Base-by-base conservation (phyloP, 2,797 vertebrate species). In the Botia almorhae region DNA sequence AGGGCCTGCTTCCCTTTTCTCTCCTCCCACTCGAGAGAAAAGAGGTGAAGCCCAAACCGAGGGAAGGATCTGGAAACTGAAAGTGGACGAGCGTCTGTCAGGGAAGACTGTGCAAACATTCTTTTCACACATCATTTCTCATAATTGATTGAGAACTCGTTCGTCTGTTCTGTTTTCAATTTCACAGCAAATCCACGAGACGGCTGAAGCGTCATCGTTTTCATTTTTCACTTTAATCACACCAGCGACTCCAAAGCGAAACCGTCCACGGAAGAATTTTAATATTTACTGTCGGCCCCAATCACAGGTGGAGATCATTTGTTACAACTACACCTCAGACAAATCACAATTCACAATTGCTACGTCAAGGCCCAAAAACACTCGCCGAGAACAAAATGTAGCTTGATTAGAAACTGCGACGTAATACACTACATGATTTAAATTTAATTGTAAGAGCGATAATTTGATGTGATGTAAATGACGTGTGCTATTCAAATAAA, bases 181-280 rank as follows among this genome's bases (percentile, higher is more conserved):
- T 76, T 82, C 60, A 74, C 58, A 76, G 80, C 56, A 72, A 76
- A 82, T 82, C 78, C 46, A 67, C 36, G 78, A 60, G 78, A 80
- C 70, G 58, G 78, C 70, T 74, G 58, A 80, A 60, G 29, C 36
- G 80, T 79, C 70, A 69, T 70, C 67, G 56, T 78, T 71, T 82
- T 82, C 61, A 77, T 79, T 83, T 83, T 77, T 80, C 78, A 80
- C 76, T 80, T 83, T 70, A 70, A 71, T 83, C 76, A 83, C 78
- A 36, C 39, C 51, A 68, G 53, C 70, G 19, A 56, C 60, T 48
- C 46, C 68, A 64, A 50, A 71, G 21, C 12, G 36, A 72, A 76
- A 82, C 64, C 23, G 33, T 71, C 68, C 68, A 61, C 11, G 16
- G 46, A 76, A 53, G 8, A 77, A 74, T 72, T 56, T 74, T 69